These are phyloP conservation scores for Cerceris rybyensis DNA, from an alignment of 2,888 invertebrate genomes.

Conservation along the genomic window DNA sequence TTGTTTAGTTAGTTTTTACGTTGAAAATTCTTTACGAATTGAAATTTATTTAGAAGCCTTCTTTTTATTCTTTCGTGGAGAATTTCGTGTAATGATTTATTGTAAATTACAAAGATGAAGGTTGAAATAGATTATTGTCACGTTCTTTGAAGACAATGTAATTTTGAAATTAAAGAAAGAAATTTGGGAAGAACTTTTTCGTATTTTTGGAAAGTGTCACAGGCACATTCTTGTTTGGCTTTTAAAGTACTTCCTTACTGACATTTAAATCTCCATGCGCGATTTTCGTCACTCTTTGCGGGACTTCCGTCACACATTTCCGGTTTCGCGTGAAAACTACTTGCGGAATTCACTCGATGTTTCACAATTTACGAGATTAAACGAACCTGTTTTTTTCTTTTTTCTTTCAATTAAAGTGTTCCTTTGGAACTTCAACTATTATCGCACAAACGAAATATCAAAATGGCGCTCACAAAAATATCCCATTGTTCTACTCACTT, in stretches of 20 bases:
- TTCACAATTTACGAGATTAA: slow-evolving; percentile 15
- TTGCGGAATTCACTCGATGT: slow-evolving; percentile 31
- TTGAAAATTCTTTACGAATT: not conserved
- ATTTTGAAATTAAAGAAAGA: too few relatives aligned
- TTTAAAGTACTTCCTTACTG: slow-evolving; percentile 9
- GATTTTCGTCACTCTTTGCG: slow-evolving; percentile 16
- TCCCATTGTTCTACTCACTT: slow-evolving; percentile 87
- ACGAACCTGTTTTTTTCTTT: not conserved
- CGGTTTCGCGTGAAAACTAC: slow-evolving; percentile 2
- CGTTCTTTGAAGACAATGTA: too few relatives aligned
- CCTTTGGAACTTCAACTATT: not conserved
- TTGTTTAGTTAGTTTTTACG: not conserved
- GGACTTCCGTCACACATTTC: slow-evolving; percentile 10
- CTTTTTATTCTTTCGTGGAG: too few relatives aligned
- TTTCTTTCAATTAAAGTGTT: slow-evolving; percentile 6
- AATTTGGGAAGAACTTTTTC: not conserved
- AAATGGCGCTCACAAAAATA: slow-evolving; percentile 23
- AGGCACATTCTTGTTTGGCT: slow-evolving; percentile 4
- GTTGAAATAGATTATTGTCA: too few relatives aligned
- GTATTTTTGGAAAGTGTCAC: not conserved
- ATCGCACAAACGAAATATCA: slow-evolving; percentile 15
- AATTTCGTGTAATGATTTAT: too few relatives aligned
- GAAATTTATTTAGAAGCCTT: too few relatives aligned
- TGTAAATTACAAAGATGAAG: too few relatives aligned
- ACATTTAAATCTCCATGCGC: slow-evolving; percentile 14